These are phyloP conservation scores for Thamnophis elegans DNA, from an alignment of 2,797 vertebrate genomes.

Conservation along the genomic window DNA sequence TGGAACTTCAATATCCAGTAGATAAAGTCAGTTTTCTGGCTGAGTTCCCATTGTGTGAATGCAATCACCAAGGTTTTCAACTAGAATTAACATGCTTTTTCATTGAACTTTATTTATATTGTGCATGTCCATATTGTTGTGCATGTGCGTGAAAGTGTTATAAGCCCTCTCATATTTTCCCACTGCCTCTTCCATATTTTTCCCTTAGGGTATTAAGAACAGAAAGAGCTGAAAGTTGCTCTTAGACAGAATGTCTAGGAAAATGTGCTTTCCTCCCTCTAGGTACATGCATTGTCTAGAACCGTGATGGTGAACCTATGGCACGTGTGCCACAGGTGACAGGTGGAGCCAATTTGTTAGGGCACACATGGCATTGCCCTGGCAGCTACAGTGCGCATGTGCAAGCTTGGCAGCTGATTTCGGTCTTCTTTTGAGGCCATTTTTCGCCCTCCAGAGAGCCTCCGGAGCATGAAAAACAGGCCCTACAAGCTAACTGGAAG, in stretches of 20 bases:
- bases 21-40: background rate
- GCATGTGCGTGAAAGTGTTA: background rate
- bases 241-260: background rate
- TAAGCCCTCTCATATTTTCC: background rate
- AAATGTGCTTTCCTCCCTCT: background rate
- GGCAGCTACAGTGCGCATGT: no score
- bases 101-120: background rate
- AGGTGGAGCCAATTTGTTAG: no score
- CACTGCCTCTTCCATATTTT: background rate
- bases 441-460: no score
- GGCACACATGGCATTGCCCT: no score
- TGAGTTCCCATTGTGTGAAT: background rate
- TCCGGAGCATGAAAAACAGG: no score
- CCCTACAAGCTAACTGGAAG: no score
- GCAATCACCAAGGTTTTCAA: background rate
- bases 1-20: background rate
- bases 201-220: background rate
- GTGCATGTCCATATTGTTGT: background rate
- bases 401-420: no score
- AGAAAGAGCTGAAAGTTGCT: background rate
- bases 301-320: no score
- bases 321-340: no score
- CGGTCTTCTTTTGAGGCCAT: no score
- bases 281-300: background rate
- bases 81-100: background rate